Conservation (phyloP, 92 coral and sea anemone species). For the Paramuricea clavata region DNA sequence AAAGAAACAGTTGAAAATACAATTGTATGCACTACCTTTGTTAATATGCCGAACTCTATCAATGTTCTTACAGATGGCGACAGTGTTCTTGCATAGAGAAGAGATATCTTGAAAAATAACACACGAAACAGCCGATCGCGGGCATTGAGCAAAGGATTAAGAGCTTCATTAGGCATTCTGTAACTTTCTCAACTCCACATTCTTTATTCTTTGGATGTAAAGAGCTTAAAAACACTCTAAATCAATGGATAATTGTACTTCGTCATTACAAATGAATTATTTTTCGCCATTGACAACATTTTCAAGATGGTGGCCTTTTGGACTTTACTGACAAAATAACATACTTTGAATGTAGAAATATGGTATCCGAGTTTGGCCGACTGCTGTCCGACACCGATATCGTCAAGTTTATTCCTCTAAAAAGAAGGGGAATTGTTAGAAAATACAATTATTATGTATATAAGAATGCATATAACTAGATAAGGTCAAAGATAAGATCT, state of each 20-base stretch:
- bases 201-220: not conserved
- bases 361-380: not conserved
- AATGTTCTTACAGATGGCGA: constrained; percentile 89
- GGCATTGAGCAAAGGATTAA: constrained; percentile 94
- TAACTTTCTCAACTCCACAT: not conserved
- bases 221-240: not conserved
- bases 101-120: constrained; percentile 97
- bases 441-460: too few relatives aligned
- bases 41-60: constrained; percentile 89
- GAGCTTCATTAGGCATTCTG: constrained; percentile 94
- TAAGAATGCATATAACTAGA: too few relatives aligned
- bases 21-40: constrained; percentile 77
- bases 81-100: constrained; percentile 95
- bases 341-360: not conserved
- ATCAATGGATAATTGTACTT: not conserved
- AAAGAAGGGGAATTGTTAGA: too few relatives aligned
- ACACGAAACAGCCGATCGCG: constrained; percentile 98
- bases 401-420: too few relatives aligned
- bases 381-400: not conserved
- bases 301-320: constrained; percentile 6
- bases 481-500: too few relatives aligned
- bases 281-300: not conserved
- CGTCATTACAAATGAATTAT: not conserved
- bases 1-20: not conserved
- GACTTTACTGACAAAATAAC: not conserved